Evolutionary conservation across 2,113 vertebrate genomes (phyloP).

Genomic region (Oryzias melastigma): DNA sequence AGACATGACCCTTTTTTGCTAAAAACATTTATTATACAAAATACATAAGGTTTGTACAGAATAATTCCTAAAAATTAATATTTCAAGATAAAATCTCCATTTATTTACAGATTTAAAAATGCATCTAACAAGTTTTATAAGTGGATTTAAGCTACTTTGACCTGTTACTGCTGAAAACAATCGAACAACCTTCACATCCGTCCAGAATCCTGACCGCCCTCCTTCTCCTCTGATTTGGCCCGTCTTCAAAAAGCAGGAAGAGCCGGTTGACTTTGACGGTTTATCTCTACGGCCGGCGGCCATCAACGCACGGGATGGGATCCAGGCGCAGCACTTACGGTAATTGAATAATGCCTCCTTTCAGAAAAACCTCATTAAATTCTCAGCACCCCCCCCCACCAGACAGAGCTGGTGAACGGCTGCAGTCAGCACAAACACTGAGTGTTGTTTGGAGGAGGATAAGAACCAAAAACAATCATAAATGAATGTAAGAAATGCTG

Average conservation of each 20-base stretch:
- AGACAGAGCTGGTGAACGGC: constrained; percentile 47
- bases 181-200: not conserved
- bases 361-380: constrained; percentile 71
- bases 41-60: too few relatives aligned
- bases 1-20: too few relatives aligned
- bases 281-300: constrained; percentile 24
- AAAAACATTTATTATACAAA: too few relatives aligned
- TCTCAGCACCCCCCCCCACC: constrained; percentile 52
- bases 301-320: constrained; percentile 44
- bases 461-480: too few relatives aligned
- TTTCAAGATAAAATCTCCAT: not conserved
- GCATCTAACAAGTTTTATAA: not conserved
- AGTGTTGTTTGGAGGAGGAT: constrained; percentile 12
- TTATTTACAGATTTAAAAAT: not conserved
- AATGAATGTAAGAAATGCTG: too few relatives aligned
- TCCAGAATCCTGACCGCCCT: not conserved
- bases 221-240: constrained; percentile 23
- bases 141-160: not conserved
- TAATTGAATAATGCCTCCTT: constrained; percentile 71
- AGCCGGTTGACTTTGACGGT: constrained; percentile 34
- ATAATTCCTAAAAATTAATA: too few relatives aligned
- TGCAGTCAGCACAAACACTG: constrained; percentile 35
- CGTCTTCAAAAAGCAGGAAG: constrained; percentile 38
- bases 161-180: not conserved
- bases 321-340: constrained; percentile 71